Evolutionary conservation across 2,113 vertebrate species (phyloP).

Genomic region (Melospiza melodia): DNA sequence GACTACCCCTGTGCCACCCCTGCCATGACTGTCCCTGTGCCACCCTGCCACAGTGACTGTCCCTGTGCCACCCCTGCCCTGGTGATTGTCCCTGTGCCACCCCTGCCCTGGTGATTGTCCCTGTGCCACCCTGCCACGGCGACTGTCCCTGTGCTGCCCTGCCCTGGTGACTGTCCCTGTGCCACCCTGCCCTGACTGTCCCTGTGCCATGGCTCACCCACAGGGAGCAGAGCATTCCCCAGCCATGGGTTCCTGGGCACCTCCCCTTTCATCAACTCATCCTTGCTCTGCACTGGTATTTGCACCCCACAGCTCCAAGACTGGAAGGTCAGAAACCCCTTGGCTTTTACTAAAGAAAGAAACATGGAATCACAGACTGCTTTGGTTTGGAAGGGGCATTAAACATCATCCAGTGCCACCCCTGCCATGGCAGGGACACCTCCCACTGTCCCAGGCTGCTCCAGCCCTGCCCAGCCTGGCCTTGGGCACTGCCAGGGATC

Average conservation of each 20-base stretch:
- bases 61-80: background rate
- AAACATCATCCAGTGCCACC: fast-evolving
- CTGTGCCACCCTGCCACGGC: background rate
- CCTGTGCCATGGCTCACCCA: fast-evolving
- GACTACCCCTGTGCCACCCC: background rate
- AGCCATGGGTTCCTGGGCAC: fast-evolving
- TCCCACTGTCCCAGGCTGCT: background rate
- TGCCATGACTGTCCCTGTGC: no score
- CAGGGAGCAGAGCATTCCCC: background rate
- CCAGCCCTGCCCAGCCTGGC: background rate
- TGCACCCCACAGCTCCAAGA: fast-evolving
- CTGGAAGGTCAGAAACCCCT: background rate
- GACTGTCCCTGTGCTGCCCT: no score
- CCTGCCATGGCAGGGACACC: background rate
- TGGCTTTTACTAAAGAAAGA: background rate
- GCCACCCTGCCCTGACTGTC: background rate
- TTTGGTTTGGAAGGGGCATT: background rate
- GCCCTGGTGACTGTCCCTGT: background rate
- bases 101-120: background rate
- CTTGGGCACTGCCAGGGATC: background rate
- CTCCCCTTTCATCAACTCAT: fast-evolving
- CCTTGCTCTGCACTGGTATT: background rate
- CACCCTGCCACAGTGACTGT: background rate
- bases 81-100: no score
- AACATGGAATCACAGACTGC: background rate